Conservation (phyloP, 2,113 vertebrate species). For the Gymnocephalus cernua region DNA sequence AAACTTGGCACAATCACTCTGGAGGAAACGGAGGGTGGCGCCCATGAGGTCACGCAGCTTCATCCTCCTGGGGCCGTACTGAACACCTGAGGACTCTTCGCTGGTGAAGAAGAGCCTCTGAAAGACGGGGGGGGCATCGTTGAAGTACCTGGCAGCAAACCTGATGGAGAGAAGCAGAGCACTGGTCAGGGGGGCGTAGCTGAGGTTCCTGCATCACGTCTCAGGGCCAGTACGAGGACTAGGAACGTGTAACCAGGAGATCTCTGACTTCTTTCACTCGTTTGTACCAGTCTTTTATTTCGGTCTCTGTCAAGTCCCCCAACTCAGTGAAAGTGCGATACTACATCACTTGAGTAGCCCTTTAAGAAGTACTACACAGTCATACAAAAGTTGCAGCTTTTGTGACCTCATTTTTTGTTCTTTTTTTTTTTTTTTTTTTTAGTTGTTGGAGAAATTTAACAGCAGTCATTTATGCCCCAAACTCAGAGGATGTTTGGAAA, state of each 20-base stretch:
- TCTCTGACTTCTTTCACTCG: too few relatives aligned
- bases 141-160: conserved; percentile 94
- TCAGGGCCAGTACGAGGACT: too few relatives aligned
- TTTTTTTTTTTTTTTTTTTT: too few relatives aligned
- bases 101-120: conserved; percentile 96
- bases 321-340: background rate
- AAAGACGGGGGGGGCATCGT: conserved; percentile 91
- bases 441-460: too few relatives aligned
- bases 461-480: too few relatives aligned
- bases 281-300: background rate
- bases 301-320: background rate
- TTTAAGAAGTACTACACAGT: too few relatives aligned
- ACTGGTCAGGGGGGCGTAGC: background rate
- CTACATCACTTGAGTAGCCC: too few relatives aligned
- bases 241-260: background rate
- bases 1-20: conserved; percentile 89
- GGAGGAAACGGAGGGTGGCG: conserved; percentile 92
- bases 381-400: too few relatives aligned
- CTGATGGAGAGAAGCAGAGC: conserved; percentile 70
- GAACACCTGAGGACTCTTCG: conserved; percentile 90
- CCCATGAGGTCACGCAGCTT: conserved; percentile 98
- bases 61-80: conserved; percentile 94
- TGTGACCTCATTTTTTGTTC: too few relatives aligned
- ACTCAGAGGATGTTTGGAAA: too few relatives aligned
- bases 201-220: background rate